These are phyloP conservation scores for Suillia variegata DNA, from an alignment of 2,888 invertebrate genomes.

Conservation along the genomic window DNA sequence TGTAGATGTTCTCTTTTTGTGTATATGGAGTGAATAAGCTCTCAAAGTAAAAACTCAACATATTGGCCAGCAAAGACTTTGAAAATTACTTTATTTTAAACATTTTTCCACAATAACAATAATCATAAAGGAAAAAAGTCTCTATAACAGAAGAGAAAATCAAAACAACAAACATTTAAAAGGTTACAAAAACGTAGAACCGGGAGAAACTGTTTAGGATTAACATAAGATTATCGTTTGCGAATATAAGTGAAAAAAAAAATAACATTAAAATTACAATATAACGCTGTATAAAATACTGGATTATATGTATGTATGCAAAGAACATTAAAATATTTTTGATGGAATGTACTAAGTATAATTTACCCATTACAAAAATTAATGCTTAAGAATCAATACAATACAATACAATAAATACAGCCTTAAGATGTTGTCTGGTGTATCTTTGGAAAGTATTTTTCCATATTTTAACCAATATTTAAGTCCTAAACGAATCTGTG, in stretches of 20 bases:
- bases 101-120: too few relatives aligned
- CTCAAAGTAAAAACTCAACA: constrained; percentile 58
- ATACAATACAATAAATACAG: not conserved
- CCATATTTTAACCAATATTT: not conserved
- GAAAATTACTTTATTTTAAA: not conserved
- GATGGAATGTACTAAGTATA: constrained; percentile 30
- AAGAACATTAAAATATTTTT: constrained; percentile 30
- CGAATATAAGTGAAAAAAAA: not conserved
- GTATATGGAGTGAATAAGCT: not conserved
- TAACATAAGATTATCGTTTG: not conserved
- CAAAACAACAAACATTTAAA: not conserved
- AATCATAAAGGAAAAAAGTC: too few relatives aligned
- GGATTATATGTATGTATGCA: not conserved
- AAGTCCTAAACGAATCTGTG: too few relatives aligned
- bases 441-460: not conserved
- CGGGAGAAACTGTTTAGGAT: not conserved
- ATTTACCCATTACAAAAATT: not conserved
- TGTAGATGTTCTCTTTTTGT: not conserved
- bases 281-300: constrained; percentile 1
- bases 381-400: not conserved
- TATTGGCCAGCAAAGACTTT: constrained; percentile 31
- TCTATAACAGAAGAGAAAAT: not conserved
- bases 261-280: not conserved
- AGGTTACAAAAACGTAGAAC: not conserved
- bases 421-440: too few relatives aligned